Evolutionary conservation across 2,888 invertebrate species (phyloP).

Genomic region (Acrobasis repandana): DNA sequence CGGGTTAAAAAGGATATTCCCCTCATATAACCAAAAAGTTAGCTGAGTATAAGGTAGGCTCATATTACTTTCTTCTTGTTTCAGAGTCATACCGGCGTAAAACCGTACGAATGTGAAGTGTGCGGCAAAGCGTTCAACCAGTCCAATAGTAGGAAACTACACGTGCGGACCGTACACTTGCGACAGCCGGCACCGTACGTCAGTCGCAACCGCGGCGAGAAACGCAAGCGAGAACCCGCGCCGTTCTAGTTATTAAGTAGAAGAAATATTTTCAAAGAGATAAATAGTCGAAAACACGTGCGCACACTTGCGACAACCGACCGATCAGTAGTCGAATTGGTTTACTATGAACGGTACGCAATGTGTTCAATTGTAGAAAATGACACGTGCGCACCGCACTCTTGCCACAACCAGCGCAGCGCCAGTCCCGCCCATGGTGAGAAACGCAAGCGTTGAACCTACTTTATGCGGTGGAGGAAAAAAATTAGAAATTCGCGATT

Average conservation of each 20-base stretch:
- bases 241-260: background rate
- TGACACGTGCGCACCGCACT: background rate
- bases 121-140: slow-evolving; percentile 67
- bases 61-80: background rate
- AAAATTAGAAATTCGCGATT: no score
- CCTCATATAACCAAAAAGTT: no score
- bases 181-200: slow-evolving; percentile 57
- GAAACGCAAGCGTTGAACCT: no score
- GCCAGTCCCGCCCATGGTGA: no score
- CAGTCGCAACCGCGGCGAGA: slow-evolving; percentile 44
- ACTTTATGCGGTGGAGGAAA: no score
- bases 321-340: no score
- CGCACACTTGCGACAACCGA: no score
- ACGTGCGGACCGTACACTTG: slow-evolving; percentile 58
- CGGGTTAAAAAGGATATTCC: no score
- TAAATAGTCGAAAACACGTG: no score
- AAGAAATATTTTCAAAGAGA: no score
- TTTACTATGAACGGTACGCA: no score
- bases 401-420: background rate
- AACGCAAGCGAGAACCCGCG: slow-evolving; percentile 36
- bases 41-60: no score
- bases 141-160: slow-evolving; percentile 63
- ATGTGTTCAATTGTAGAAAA: background rate
- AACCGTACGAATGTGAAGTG: slow-evolving; percentile 66
- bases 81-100: slow-evolving; percentile 53